Conservation (phyloP, 2,113 vertebrate genomes). For the Mystacornis crossleyi region DNA sequence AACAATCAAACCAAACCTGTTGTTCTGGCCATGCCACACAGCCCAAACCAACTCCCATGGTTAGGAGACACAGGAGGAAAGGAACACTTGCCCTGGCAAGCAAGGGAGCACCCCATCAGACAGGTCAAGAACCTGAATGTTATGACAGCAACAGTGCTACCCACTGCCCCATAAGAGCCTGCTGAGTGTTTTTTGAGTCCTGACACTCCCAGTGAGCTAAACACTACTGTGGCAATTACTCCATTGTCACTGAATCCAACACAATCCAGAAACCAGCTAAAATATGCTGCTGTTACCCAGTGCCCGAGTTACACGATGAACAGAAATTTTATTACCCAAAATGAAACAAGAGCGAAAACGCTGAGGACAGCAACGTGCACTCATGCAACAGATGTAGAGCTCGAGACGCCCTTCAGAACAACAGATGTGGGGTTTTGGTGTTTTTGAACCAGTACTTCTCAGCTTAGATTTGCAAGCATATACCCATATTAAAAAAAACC, state of each 20-base stretch:
- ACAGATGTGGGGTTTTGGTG: neutral
- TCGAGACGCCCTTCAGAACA: neutral
- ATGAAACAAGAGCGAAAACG: neutral
- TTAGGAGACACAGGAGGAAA: neutral
- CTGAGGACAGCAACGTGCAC: neutral
- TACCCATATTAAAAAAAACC: neutral
- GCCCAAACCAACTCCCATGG: neutral
- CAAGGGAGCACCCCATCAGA: neutral
- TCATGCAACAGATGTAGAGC: neutral
- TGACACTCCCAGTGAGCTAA: neutral
- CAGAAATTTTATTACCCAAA: neutral
- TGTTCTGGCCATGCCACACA: neutral
- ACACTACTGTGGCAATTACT: neutral
- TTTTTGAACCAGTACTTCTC: neutral
- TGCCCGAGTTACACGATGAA: neutral
- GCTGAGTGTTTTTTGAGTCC: neutral
- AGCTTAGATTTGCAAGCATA: neutral
- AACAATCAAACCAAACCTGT: neutral
- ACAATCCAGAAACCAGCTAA: neutral
- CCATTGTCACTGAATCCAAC: neutral
- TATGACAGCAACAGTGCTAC: neutral
- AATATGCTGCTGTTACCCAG: neutral
- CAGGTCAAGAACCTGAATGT: neutral
- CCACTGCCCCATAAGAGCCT: neutral
- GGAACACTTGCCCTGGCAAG: neutral